phyloP scores from a whole-genome alignment of 2,113 vertebrate species.

The Salvelinus sp. region DNA sequence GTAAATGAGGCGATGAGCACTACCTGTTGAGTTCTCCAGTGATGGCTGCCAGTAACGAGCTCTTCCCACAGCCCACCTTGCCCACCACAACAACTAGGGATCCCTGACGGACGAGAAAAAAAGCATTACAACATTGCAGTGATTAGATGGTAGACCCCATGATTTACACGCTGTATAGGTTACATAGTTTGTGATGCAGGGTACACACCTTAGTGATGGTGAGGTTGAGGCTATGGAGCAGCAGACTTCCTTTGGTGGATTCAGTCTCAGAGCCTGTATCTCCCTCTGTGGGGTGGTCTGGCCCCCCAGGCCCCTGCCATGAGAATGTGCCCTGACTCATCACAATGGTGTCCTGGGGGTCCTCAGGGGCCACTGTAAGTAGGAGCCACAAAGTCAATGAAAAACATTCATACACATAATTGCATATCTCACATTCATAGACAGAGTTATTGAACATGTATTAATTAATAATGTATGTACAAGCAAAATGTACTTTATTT shows the following conservation, averaged over 20 bases:
- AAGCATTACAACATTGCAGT: background rate
- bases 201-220: conserved; percentile 77
- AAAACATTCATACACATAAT: background rate
- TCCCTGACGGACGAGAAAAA: conserved; percentile 72
- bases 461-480: too few relatives aligned
- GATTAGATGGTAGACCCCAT: too few relatives aligned
- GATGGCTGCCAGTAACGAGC: conserved; percentile 87
- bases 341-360: conserved; percentile 69
- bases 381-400: background rate
- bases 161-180: background rate
- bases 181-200: background rate
- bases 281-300: conserved; percentile 22
- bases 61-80: conserved; percentile 95
- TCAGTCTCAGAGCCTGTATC: background rate
- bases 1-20: conserved; percentile 14
- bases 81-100: conserved; percentile 88
- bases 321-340: conserved; percentile 82
- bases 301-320: conserved; percentile 67
- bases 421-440: background rate
- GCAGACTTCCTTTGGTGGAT: conserved; percentile 55
- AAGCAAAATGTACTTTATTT: too few relatives aligned
- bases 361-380: conserved; percentile 64
- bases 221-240: conserved; percentile 78
- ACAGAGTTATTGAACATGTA: too few relatives aligned
- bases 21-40: conserved; percentile 92